These are phyloP conservation scores for Anorthoa munda DNA, from an alignment of 2,888 invertebrate genomes.

Conservation along the genomic window DNA sequence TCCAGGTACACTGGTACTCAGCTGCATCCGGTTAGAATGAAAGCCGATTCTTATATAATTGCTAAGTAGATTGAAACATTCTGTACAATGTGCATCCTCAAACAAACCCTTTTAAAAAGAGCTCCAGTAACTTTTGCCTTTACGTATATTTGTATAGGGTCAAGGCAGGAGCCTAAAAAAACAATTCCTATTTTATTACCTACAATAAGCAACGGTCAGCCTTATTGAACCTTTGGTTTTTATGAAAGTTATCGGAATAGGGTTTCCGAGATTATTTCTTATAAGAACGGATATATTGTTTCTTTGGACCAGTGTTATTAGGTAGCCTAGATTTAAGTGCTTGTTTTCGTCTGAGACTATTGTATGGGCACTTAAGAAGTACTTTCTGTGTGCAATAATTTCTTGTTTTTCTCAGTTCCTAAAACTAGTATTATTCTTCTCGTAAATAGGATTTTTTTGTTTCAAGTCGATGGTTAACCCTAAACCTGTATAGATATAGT, in stretches of 20 bases:
- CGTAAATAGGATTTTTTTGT: too few species aligned
- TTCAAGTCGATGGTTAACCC: too few species aligned
- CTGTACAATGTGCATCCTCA: neutral
- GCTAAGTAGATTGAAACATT: too few species aligned
- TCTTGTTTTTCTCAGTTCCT: too few species aligned
- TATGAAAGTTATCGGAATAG: slow-evolving; percentile 53
- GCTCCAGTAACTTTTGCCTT: neutral
- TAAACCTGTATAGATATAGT: too few species aligned
- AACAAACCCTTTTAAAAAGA: neutral
- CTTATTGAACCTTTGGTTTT: slow-evolving; percentile 57
- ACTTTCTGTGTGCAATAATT: too few species aligned
- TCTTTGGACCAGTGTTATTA: slow-evolving; percentile 35
- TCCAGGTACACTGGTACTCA: too few species aligned
- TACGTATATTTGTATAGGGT: slow-evolving; percentile 4
- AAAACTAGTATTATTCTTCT: too few species aligned
- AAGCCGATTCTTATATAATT: too few species aligned
- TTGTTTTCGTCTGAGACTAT: slow-evolving; percentile 16
- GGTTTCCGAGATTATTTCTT: slow-evolving; percentile 48
- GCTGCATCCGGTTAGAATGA: too few species aligned
- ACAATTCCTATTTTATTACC: slow-evolving; percentile 37
- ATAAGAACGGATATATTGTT: slow-evolving; percentile 31
- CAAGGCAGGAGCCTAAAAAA: slow-evolving; percentile 14
- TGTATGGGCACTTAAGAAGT: neutral
- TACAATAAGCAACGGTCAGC: slow-evolving; percentile 53
- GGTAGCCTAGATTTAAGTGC: slow-evolving; percentile 30